These are phyloP conservation scores for Dicyrtoma fusca DNA, from an alignment of 2,888 invertebrate genomes.

Conservation along the genomic window DNA sequence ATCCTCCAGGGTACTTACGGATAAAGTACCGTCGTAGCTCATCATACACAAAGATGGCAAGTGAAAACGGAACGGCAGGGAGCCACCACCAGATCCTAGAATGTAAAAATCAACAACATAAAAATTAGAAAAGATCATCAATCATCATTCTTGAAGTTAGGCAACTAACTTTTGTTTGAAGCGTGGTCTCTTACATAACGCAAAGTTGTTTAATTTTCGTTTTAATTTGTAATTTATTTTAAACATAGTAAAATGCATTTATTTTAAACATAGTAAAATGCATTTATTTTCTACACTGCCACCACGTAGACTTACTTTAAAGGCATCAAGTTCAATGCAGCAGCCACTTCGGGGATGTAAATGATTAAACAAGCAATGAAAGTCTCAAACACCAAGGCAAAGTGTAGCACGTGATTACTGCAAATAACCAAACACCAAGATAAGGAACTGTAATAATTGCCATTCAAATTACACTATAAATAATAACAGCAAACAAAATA, in stretches of 20 bases:
- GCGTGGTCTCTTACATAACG: too few relatives aligned
- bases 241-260: too few relatives aligned
- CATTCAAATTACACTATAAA: background rate
- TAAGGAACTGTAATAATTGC: background rate
- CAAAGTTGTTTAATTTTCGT: too few relatives aligned
- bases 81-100: slow-evolving; percentile 67
- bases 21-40: slow-evolving; percentile 63
- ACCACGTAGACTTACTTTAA: slow-evolving; percentile 49
- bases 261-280: too few relatives aligned
- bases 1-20: slow-evolving; percentile 63
- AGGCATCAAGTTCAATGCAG: slow-evolving; percentile 58
- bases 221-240: too few relatives aligned
- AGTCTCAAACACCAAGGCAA: slow-evolving; percentile 66
- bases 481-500: background rate
- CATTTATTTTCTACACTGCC: too few relatives aligned
- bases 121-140: too few relatives aligned
- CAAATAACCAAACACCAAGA: background rate
- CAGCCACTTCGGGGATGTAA: slow-evolving; percentile 63
- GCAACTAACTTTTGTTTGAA: too few relatives aligned
- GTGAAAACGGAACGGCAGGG: slow-evolving; percentile 64
- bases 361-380: slow-evolving; percentile 61
- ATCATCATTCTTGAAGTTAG: too few relatives aligned
- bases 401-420: slow-evolving; percentile 67
- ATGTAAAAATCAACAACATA: too few relatives aligned
- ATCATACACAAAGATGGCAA: slow-evolving; percentile 65